Evolutionary conservation across 1,140 invertebrate species (phyloP), one percentile per base, ranked within the genome.

Genomic region (Eubasilissa regina): DNA sequence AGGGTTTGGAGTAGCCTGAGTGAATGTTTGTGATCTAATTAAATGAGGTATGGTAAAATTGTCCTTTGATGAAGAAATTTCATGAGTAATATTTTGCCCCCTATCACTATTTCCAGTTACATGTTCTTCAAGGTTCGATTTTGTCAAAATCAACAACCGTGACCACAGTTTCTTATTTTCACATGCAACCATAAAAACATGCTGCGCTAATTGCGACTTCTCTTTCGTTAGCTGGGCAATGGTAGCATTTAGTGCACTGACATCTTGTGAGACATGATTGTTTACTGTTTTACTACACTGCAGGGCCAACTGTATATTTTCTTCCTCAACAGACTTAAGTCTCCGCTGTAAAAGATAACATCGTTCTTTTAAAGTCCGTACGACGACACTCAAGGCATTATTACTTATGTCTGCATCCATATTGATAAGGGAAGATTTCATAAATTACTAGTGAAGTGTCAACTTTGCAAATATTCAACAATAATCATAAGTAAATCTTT

Each of bases 161-260:
- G 89, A 92, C 95, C 94, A 96, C 19, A 96, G 86, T 77, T 93
- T 92, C 84, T 93, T 91, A 86, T 95, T 96, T 87, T 96, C 95
- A 83, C 91, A 91, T 0, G 94, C 92, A 9, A 96, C 94, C 93
- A 95, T 94, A 80, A 91, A 91, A 55, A 95, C 90, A 83, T 94
- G 94, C 85, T 94, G 92, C 78, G 92, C 90, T 8, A 95, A 85
- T 84, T 95, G 94, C 4, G 91, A 91, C 82, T 95, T 95, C 84
- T 95, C 93, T 84, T 93, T 93, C 21, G 90, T 92, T 78, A 95
- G 85, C 77, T 93, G 90, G 56, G 92, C 91, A 35, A 95, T 87
- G 85, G 93, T 91, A 83, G 90, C 87, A 80, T 92, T 86, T 48
- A 92, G 84, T 17, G 84, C 81, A 64, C 87, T 83, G 15, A 89